Percentiles rank a stretch among this genome's conserved stretches.
Conservation (phyloP, 2,797 vertebrate genomes). For the Phalloptychus januarius region DNA sequence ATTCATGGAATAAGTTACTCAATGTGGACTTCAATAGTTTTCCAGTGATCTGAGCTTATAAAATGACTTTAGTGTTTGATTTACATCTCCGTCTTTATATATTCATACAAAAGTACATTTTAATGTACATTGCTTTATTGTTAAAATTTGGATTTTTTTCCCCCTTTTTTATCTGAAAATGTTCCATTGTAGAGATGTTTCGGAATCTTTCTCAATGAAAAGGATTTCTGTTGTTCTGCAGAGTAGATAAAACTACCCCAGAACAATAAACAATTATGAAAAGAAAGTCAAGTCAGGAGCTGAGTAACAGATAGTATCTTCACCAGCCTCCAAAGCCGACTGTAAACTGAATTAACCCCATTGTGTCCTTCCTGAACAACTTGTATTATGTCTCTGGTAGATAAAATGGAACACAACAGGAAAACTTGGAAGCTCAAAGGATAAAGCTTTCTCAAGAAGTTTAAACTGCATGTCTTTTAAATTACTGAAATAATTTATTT, state of each 20-base stretch:
- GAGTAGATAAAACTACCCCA: background rate
- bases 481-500: background rate
- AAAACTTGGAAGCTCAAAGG: constrained; percentile 2
- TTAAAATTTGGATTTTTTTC: background rate
- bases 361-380: constrained; percentile 48
- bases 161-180: background rate
- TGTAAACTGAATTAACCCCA: constrained; percentile 48
- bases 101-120: background rate
- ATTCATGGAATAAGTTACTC: background rate
- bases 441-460: background rate
- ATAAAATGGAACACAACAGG: constrained; percentile 11
- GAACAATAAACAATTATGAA: constrained; percentile 63
- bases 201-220: constrained; percentile 24
- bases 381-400: constrained; percentile 26
- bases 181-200: background rate
- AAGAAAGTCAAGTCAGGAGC: constrained; percentile 51
- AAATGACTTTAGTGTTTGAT: background rate
- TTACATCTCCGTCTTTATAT: background rate
- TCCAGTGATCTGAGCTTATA: background rate
- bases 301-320: constrained; percentile 68
- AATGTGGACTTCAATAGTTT: background rate
- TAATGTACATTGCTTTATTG: background rate
- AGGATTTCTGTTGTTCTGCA: constrained; percentile 19
- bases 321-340: constrained; percentile 31
- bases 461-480: background rate